Evolutionary conservation across 1,140 invertebrate species (phyloP).

Genomic region (Mya arenaria): DNA sequence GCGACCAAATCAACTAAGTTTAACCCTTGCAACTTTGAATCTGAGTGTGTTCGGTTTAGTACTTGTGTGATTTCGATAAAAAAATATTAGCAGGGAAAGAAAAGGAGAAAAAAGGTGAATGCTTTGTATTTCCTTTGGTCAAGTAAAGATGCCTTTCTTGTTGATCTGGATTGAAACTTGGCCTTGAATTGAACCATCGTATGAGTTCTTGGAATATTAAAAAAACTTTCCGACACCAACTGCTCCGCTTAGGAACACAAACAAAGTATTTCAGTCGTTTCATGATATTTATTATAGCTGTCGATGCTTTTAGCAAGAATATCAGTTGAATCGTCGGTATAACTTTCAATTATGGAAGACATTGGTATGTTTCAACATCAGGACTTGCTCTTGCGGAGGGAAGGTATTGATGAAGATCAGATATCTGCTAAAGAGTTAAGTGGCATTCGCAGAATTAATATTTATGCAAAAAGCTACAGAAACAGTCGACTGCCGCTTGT

Average conservation of each 20-base stretch:
- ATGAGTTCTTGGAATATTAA: slow-evolving; percentile 1
- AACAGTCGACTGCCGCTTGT: slow-evolving; percentile 59
- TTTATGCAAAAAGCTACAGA: too few species aligned
- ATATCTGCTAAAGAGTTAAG: slow-evolving; percentile 19
- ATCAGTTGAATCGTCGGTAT: slow-evolving; percentile 6
- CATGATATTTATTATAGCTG: background rate
- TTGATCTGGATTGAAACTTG: slow-evolving; percentile 21
- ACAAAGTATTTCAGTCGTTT: background rate
- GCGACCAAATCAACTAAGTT: slow-evolving; percentile 5
- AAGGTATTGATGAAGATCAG: slow-evolving; percentile 55
- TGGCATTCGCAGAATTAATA: slow-evolving; percentile 48
- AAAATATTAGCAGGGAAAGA: slow-evolving; percentile 6
- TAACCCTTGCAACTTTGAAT: background rate
- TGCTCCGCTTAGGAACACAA: background rate
- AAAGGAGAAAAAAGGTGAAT: background rate
- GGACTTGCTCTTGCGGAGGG: slow-evolving; percentile 31
- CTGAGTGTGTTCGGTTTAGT: slow-evolving; percentile 6
- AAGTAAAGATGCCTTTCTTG: background rate
- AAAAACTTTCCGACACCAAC: slow-evolving; percentile 3
- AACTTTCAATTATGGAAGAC: background rate
- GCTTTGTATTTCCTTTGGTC: slow-evolving; percentile 30
- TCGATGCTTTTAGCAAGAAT: background rate
- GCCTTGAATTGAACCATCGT: background rate
- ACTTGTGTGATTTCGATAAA: background rate
- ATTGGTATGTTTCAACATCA: slow-evolving; percentile 41